Conservation (phyloP, 2,113 vertebrate species). For the Barnardius zonarius region DNA sequence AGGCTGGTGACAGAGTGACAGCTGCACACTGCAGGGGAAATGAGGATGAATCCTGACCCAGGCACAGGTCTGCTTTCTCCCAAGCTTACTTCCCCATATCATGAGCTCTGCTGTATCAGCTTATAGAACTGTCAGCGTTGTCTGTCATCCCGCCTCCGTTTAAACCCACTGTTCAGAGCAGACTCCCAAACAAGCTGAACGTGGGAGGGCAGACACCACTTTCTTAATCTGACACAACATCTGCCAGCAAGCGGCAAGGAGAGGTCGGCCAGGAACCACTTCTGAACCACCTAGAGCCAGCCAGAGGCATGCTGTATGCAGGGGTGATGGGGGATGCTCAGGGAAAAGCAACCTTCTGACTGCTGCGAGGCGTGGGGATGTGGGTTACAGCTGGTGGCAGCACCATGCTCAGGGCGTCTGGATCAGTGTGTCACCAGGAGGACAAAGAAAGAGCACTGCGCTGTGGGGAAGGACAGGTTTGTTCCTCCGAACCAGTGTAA, state of each 20-base stretch:
- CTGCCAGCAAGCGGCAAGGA: rapidly evolving
- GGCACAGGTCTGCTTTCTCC: background rate
- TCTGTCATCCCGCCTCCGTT: background rate
- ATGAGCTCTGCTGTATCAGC: background rate
- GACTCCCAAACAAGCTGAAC: background rate
- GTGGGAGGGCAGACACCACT: background rate
- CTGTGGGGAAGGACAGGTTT: background rate
- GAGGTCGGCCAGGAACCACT: background rate
- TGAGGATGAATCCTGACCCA: background rate
- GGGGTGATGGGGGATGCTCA: background rate
- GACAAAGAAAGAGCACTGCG: background rate
- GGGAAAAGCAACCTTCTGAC: background rate
- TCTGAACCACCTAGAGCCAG: background rate
- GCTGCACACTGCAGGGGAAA: background rate
- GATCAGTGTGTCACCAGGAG: background rate
- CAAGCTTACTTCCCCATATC: background rate
- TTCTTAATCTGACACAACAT: background rate
- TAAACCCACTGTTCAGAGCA: background rate
- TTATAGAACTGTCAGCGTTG: background rate
- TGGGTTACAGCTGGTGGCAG: background rate
- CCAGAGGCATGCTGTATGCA: rapidly evolving
- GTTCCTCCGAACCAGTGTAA: background rate
- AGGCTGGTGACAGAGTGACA: background rate
- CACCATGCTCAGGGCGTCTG: background rate
- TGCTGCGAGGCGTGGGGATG: rapidly evolving